Conservation (phyloP, 1,140 invertebrate species). For the Lepidurus couesii region DNA sequence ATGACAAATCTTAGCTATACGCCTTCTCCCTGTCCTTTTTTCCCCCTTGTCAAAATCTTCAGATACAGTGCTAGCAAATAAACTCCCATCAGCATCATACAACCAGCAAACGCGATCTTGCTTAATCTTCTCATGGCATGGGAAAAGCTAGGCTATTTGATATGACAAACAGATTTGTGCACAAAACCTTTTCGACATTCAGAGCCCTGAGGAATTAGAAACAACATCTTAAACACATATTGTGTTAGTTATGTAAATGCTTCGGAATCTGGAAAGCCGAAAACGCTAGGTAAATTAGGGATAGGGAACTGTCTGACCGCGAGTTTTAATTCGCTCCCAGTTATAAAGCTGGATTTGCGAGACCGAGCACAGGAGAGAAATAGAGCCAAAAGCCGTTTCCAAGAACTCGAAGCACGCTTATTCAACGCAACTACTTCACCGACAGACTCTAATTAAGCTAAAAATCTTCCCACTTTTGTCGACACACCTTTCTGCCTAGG, state of each 20-base stretch:
- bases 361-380: not conserved
- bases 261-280: not conserved
- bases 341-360: not conserved
- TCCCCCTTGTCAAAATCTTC: not conserved
- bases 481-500: not conserved
- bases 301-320: slow-evolving; percentile 1
- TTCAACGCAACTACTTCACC: not conserved
- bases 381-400: not conserved
- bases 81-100: not conserved
- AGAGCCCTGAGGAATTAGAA: too few species aligned
- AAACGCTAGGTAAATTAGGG: not conserved
- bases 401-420: not conserved
- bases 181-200: not conserved
- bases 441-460: not conserved
- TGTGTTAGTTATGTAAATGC: not conserved
- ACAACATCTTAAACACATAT: too few species aligned
- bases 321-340: not conserved
- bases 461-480: not conserved
- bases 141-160: not conserved
- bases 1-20: not conserved
- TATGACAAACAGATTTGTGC: not conserved
- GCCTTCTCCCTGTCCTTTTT: not conserved
- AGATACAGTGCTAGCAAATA: not conserved
- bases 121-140: not conserved
- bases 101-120: not conserved